Evolutionary conservation across 2,888 invertebrate genomes (phyloP), one percentile per base, ranked within the genome.

Genomic region (Nymphalis urticae): DNA sequence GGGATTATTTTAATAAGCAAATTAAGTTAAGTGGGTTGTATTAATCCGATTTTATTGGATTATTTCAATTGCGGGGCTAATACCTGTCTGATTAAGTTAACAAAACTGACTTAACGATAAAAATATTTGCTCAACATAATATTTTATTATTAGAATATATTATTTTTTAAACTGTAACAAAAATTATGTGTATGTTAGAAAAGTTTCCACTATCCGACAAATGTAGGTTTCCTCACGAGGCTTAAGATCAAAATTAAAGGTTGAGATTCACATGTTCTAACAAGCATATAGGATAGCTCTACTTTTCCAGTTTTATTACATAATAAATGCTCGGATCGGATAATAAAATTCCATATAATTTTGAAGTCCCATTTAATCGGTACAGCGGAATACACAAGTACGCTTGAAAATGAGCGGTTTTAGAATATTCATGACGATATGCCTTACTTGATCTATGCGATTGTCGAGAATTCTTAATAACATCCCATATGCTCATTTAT

Each of bases 331-430:
- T 53, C 24, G 27, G 27, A 13, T 53, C 27, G 8, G 48, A 67
- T 53, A 66, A 70, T 56, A 67, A 67, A 58, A 51, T 64, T 32
- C 50, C 51, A 42, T 69, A 67, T 68, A 61, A 68, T 54, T 71
- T 60, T 51, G 68, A 63, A 64, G 62, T 62, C 54, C 68, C 64
- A 70, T 72, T 73, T 67, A 72, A 72, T 66, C 67, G 66, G 64
- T 59, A 64, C 48, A 54, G 62, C 66, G 65, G 63, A 65, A 32
- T 32, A 73, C 69, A 69, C 69, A 72, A 75, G 75, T 62, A 27
- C 58, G 63, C 68, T 72, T 58, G 68, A 64, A 61, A 63, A 51
- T 36, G 51, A 51, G 32, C 48, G 56, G 48, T 42, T 48, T 21
- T 62, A 21, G 61, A 63, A 70, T 70, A 68, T 70, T 68, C 67